Evolutionary conservation across 2,797 vertebrate genomes (phyloP).

Genomic region (Morelia viridis): DNA sequence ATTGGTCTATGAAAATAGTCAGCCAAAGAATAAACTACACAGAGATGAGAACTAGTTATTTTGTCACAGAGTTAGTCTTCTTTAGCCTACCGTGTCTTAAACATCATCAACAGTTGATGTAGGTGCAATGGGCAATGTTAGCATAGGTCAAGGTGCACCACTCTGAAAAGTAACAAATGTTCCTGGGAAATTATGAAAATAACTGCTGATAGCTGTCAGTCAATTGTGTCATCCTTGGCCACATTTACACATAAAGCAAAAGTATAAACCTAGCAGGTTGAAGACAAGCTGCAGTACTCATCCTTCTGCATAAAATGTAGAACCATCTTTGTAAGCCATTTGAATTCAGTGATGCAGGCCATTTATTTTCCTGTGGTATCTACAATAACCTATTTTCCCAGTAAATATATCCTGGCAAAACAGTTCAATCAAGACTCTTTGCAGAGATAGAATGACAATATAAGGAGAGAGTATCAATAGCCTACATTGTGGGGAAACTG

Average conservation of each 20-base stretch:
- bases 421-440: background rate
- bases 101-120: background rate
- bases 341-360: background rate
- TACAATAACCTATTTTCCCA: background rate
- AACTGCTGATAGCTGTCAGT: background rate
- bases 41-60: background rate
- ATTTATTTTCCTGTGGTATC: background rate
- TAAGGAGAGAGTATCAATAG: background rate
- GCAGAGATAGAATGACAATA: background rate
- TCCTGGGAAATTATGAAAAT: background rate
- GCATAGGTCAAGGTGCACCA: background rate
- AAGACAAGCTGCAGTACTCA: background rate
- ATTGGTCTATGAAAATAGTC: background rate
- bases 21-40: background rate
- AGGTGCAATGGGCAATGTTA: background rate
- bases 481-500: background rate
- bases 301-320: background rate
- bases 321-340: background rate
- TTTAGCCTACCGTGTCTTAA: background rate
- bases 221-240: background rate
- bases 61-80: background rate
- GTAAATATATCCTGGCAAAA: background rate
- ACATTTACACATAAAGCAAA: background rate
- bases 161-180: background rate
- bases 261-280: background rate